phyloP scores from a whole-genome alignment of 2,888 invertebrate genomes.

The Chironomus riparius region DNA sequence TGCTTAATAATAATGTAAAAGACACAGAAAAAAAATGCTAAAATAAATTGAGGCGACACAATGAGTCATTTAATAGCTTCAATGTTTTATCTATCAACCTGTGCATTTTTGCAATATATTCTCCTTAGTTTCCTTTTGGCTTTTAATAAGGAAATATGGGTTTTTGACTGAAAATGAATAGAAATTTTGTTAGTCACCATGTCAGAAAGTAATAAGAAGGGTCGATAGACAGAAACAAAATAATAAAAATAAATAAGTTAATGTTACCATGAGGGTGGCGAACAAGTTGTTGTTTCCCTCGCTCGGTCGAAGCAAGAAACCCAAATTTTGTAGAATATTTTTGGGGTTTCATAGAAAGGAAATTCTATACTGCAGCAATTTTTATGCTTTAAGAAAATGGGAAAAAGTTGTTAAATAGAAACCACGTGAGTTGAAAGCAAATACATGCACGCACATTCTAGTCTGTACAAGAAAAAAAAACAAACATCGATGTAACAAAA shows the following conservation, averaged over 20 bases:
- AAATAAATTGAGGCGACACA: not conserved
- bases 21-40: not conserved
- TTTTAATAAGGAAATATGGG: not conserved
- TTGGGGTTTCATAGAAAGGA: not conserved
- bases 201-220: no score
- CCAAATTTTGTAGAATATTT: not conserved
- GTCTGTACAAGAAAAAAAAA: no score
- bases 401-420: constrained; percentile 8
- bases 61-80: not conserved
- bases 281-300: no score
- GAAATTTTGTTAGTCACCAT: no score
- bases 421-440: constrained; percentile 20
- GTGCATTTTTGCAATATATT: not conserved
- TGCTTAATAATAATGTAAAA: not conserved
- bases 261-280: no score
- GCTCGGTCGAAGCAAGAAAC: no score
- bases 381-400: not conserved
- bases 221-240: no score
- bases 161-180: not conserved
- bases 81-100: no score
- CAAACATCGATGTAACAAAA: not conserved
- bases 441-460: not conserved
- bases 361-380: no score
- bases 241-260: no score
- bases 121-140: not conserved